A percentile compares a stretch with the other conserved stretches of the same genome.
These are phyloP conservation scores for Hyla sarda DNA, from an alignment of 2,113 vertebrate species.

Conservation along the genomic window DNA sequence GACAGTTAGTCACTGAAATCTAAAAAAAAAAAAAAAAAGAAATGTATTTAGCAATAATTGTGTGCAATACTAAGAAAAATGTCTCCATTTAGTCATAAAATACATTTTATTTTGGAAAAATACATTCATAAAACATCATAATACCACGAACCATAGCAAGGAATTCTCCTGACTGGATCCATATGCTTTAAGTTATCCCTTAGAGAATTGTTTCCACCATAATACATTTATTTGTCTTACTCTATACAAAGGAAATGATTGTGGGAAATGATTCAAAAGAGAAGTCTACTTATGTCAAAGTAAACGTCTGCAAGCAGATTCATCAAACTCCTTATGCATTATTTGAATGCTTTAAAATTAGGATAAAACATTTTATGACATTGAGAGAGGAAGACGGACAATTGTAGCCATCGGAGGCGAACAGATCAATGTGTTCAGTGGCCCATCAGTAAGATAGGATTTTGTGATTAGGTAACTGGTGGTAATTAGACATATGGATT, in stretches of 20 bases:
- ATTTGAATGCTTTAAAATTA: not conserved
- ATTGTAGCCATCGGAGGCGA: not conserved
- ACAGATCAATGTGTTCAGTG: not conserved
- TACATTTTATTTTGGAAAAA: slow-evolving; percentile 83
- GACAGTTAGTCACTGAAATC: slow-evolving; percentile 54
- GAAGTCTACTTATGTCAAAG: slow-evolving; percentile 53
- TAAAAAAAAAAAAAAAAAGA: slow-evolving; percentile 76
- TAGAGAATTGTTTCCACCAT: slow-evolving; percentile 66
- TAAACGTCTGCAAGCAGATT: slow-evolving; percentile 39
- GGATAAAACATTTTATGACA: slow-evolving; percentile 12
- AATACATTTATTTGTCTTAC: slow-evolving; percentile 58
- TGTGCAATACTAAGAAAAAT: slow-evolving; percentile 74
- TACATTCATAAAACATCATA: slow-evolving; percentile 81
- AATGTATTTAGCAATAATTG: slow-evolving; percentile 67
- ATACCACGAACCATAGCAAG: slow-evolving; percentile 77
- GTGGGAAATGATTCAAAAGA: slow-evolving; percentile 55
- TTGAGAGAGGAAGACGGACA: not conserved
- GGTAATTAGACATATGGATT: not conserved
- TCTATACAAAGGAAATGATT: slow-evolving; percentile 56
- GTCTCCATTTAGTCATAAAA: slow-evolving; percentile 73
- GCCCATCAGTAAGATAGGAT: not conserved
- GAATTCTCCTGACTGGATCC: slow-evolving; percentile 67
- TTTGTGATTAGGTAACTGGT: not conserved
- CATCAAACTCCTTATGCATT: slow-evolving; percentile 31
- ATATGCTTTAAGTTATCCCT: slow-evolving; percentile 76